Conservation (phyloP, 2,797 vertebrate species). For the Lagocephalus sceleratus region DNA sequence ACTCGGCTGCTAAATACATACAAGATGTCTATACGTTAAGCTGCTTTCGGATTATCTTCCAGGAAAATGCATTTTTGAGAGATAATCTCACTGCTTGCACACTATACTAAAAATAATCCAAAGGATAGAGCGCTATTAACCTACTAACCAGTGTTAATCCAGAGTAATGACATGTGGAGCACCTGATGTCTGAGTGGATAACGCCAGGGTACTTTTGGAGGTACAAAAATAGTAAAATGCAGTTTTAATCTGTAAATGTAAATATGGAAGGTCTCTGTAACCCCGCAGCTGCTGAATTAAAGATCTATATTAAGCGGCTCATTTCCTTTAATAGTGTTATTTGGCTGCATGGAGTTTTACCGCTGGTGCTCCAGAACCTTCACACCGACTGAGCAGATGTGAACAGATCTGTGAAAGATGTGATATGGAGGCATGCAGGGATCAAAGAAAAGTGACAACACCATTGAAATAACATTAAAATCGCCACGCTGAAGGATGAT, state of each 20-base stretch:
- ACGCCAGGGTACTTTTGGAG: constrained; percentile 2
- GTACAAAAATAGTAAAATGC: constrained; percentile 23
- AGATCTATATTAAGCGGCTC: too few species aligned
- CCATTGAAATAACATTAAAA: too few species aligned
- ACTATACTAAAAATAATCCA: constrained; percentile 22
- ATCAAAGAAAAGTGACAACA: too few species aligned
- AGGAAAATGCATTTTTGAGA: constrained; percentile 15
- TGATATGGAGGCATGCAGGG: too few species aligned
- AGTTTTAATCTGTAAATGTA: background rate
- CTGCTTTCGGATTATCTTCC: constrained; percentile 11
- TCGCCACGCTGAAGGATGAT: too few species aligned
- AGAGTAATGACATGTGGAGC: constrained; percentile 15
- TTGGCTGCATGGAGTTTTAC: too few species aligned
- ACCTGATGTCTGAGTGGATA: constrained; percentile 6
- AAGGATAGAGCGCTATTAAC: constrained; percentile 35
- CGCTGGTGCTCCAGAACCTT: too few species aligned
- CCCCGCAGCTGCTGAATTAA: background rate
- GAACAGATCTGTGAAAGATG: too few species aligned
- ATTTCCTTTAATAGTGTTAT: too few species aligned
- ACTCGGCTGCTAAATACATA: constrained; percentile 3
- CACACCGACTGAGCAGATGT: too few species aligned
- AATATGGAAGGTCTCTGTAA: background rate
- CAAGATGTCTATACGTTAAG: constrained; percentile 9
- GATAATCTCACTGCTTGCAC: constrained; percentile 28
- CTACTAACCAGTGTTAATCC: constrained; percentile 32